Conservation (phyloP, 1,140 invertebrate genomes). For the Amyelois transitella region DNA sequence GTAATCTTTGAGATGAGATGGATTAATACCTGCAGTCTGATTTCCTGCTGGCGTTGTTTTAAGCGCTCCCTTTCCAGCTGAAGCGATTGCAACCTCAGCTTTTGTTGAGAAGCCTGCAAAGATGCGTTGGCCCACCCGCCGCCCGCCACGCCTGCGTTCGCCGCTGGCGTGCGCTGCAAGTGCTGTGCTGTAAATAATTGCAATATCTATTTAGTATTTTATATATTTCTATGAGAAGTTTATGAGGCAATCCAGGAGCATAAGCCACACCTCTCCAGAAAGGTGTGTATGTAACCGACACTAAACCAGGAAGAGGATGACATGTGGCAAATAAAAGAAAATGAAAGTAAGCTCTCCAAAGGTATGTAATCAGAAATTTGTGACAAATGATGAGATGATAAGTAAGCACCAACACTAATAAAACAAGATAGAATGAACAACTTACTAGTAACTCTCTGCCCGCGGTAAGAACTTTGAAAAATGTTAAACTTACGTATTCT, state of each 20-base stretch:
- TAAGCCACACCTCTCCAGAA: no score
- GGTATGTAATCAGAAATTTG: no score
- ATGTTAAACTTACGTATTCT: constrained; percentile 88
- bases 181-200: constrained; percentile 77
- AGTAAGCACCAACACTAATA: no score
- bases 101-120: constrained; percentile 83
- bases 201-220: background rate
- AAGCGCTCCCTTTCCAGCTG: constrained; percentile 91
- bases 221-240: background rate
- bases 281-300: no score
- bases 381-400: no score
- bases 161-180: constrained; percentile 80
- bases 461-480: constrained; percentile 10
- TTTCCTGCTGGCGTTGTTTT: constrained; percentile 91
- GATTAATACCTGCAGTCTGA: constrained; percentile 83
- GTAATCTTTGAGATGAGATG: no score
- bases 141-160: constrained; percentile 76
- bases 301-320: no score
- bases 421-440: no score
- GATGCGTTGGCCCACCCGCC: constrained; percentile 73
- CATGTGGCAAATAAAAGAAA: no score
- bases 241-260: no score
- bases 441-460: no score
- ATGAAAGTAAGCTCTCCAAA: no score
- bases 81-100: constrained; percentile 86